A percentile compares a stretch with the other conserved stretches of the same genome.
Conservation (phyloP, 2,113 vertebrate genomes). For the Daphoenositta chrysoptera region DNA sequence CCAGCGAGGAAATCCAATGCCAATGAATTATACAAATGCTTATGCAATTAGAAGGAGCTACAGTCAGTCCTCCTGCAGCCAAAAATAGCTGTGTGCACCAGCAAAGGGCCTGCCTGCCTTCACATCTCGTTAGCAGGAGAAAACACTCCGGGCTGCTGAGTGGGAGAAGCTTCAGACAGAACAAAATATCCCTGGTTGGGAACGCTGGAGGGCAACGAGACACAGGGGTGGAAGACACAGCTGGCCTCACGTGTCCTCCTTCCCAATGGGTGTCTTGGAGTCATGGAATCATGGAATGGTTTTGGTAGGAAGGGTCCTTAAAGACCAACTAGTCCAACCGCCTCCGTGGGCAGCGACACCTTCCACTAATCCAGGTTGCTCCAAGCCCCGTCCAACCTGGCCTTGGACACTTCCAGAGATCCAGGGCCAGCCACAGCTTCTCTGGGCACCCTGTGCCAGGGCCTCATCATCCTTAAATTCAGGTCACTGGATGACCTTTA, state of each 20-base stretch:
- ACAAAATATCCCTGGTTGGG: not conserved
- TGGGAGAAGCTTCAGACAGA: conserved; percentile 31
- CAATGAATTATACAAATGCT: conserved; percentile 55
- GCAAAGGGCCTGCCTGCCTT: conserved; percentile 40
- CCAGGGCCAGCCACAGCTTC: not conserved
- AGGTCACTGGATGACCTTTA: not conserved
- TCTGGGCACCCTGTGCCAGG: not conserved
- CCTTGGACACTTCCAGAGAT: not conserved
- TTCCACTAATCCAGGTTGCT: accelerated
- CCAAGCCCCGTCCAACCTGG: accelerated
- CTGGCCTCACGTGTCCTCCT: not conserved
- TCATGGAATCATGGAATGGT: not conserved
- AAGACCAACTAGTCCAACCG: not conserved
- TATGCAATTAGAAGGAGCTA: conserved; percentile 51
- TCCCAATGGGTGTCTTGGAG: not conserved
- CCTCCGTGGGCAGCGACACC: not conserved
- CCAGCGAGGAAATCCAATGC: not conserved
- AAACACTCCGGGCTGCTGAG: not conserved
- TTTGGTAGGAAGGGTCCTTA: not conserved
- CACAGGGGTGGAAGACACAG: not conserved
- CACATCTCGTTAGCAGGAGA: conserved; percentile 2
- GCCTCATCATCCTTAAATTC: not conserved
- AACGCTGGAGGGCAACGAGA: not conserved
- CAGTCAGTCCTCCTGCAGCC: conserved; percentile 21
- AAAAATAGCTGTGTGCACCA: conserved; percentile 30